Base-by-base conservation (phyloP, 1,140 invertebrate species). In the Musca vetustissima region DNA sequence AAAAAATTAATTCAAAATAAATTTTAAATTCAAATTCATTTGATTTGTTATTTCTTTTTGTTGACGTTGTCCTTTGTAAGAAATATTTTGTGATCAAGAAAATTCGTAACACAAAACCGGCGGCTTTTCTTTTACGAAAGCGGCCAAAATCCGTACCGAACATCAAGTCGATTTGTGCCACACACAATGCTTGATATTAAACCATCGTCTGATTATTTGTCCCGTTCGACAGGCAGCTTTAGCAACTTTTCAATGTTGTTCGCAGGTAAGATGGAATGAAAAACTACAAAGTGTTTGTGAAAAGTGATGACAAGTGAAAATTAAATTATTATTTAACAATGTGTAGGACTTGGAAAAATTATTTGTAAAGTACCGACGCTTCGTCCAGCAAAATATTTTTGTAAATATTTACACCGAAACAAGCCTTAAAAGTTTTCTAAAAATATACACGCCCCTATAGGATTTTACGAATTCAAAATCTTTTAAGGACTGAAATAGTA, bases 191-290 rank as follows among this genome's bases (percentile, higher is more conserved):
- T 89, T 80, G 88, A 89, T 85, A 89, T 89, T 78, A 89, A 89
- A 82, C 87, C 87, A 75, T 88, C 88, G 72, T 86, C 88, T 76
- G 88, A 89, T 86, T 89, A 89, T 81, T 85, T 89, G 75, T 89
- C 87, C 84, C 87, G 88, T 81, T 88, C 88, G 80, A 77, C 80
- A 69, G 88, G 88, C 77, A 89, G 88, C 65, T 89, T 89, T 83
- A 88, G 88, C 83, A 89, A 89, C 80, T 89, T 89, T 85, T 89
- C 88, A 83, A 89, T 89, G 88, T 85, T 89, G 75, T 89, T 89
- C 84, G 88, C 87, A 81, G 88, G 88, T 89, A 86, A 86, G 84
- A 43, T 43, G 36, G 36, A 24, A 49, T n/a, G n/a, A n/a, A n/a
- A n/a, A n/a, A n/a, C n/a, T n/a, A n/a, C n/a, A n/a, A n/a, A n/a